Evolutionary conservation across 1,140 invertebrate species (phyloP).

Genomic region (Gryllus bimaculatus): DNA sequence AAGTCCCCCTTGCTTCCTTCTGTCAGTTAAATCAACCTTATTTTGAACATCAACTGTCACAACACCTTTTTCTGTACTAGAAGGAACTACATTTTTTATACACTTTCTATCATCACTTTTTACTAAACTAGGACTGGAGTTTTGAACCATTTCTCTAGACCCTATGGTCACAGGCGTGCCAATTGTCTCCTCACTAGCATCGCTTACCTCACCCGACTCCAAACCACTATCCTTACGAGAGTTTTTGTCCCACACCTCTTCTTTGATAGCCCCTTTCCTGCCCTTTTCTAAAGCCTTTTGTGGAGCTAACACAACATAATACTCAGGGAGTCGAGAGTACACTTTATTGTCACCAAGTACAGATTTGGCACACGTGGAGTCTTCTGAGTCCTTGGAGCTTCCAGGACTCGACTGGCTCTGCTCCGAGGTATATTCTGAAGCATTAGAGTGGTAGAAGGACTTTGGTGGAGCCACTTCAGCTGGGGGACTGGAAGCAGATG

Average conservation of each 20-base stretch:
- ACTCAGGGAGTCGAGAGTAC: conserved; percentile 23
- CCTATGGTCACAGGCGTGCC: not conserved
- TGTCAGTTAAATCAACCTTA: not conserved
- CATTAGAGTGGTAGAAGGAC: conserved; percentile 24
- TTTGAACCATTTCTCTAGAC: not conserved
- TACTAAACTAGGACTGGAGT: not conserved
- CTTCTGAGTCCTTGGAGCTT: not conserved
- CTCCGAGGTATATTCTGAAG: conserved; percentile 21
- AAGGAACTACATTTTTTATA: not conserved
- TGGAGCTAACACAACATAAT: conserved; percentile 19
- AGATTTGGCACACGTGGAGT: not conserved
- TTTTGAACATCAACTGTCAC: not conserved
- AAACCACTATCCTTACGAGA: conserved; percentile 37
- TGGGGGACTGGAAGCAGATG: conserved; percentile 23
- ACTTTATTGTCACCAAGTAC: conserved; percentile 11
- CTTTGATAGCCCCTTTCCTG: conserved; percentile 21
- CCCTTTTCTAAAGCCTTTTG: conserved; percentile 18
- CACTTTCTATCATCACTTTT: conserved; percentile 8
- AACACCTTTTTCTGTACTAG: not conserved
- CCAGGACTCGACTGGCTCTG: not conserved
- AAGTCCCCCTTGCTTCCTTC: not conserved
- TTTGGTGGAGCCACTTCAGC: conserved; percentile 17
- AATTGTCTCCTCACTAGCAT: conserved; percentile 32
- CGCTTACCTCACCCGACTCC: conserved; percentile 36
- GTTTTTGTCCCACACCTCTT: conserved; percentile 27